phyloP scores from a whole-genome alignment of 2,888 invertebrate species.

The Malachius bipustulatus region DNA sequence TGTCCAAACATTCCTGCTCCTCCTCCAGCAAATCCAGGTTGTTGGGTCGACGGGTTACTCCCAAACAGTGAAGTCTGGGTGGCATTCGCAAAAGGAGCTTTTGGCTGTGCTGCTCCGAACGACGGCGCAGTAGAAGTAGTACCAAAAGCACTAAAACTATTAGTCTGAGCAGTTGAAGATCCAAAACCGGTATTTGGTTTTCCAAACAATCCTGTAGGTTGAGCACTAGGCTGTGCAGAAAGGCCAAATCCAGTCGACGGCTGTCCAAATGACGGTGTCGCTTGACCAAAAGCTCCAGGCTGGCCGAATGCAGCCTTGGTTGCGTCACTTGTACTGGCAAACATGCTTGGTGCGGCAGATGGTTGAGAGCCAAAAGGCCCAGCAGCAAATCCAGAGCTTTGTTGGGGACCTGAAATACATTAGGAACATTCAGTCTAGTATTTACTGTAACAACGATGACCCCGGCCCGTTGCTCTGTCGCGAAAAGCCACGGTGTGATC shows the following conservation, averaged over 20 bases:
- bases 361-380: too few relatives aligned
- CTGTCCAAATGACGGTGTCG: slow-evolving; percentile 55
- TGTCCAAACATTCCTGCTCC: slow-evolving; percentile 34
- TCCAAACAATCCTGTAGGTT: too few relatives aligned
- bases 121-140: slow-evolving; percentile 38
- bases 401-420: slow-evolving; percentile 29
- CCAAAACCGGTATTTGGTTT: slow-evolving; percentile 50
- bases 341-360: slow-evolving; percentile 39
- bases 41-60: too few relatives aligned
- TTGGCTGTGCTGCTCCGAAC: slow-evolving; percentile 36
- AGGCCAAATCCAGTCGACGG: slow-evolving; percentile 47
- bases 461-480: too few relatives aligned
- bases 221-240: too few relatives aligned
- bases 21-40: slow-evolving; percentile 44
- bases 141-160: slow-evolving; percentile 32
- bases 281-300: slow-evolving; percentile 41
- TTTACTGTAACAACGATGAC: too few relatives aligned
- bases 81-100: slow-evolving; percentile 32
- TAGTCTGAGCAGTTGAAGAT: slow-evolving; percentile 39
- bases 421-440: not conserved
- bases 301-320: slow-evolving; percentile 24
- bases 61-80: slow-evolving; percentile 40
- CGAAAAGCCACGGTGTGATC: too few relatives aligned
- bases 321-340: slow-evolving; percentile 31
- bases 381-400: slow-evolving; percentile 31